A percentile compares a stretch with the other conserved stretches of the same genome.
phyloP scores from a whole-genome alignment of 1,140 invertebrate species.

The Kradibia gibbosae region DNA sequence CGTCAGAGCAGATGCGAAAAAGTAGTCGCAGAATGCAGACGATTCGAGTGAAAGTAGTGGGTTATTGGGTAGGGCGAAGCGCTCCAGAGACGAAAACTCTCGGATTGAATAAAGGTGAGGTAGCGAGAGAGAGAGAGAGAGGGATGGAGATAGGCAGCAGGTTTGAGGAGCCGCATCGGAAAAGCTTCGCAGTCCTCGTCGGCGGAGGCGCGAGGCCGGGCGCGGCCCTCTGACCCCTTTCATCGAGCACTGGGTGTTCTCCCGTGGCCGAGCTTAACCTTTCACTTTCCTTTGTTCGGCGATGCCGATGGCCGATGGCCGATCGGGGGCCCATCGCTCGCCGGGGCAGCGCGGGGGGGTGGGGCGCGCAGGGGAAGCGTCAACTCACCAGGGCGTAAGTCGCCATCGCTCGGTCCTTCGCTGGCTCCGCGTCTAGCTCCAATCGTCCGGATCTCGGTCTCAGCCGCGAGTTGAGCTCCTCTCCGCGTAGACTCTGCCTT shows the following conservation, averaged over 20 bases:
- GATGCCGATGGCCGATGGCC: background rate
- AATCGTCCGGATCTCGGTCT: slow-evolving; percentile 21
- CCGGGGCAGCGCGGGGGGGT: background rate
- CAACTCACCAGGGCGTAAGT: slow-evolving; percentile 60
- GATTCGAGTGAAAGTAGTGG: too few species aligned
- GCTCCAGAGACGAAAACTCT: too few species aligned
- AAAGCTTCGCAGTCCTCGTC: background rate
- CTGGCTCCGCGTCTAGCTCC: slow-evolving; percentile 58
- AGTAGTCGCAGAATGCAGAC: too few species aligned
- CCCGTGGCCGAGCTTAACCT: slow-evolving; percentile 56
- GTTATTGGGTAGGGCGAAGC: too few species aligned
- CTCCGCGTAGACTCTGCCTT: slow-evolving; percentile 13
- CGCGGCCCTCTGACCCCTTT: slow-evolving; percentile 53
- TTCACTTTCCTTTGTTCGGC: slow-evolving; percentile 69
- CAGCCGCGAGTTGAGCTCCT: slow-evolving; percentile 43
- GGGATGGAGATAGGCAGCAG: background rate
- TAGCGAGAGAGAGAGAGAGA: background rate
- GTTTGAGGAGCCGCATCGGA: slow-evolving; percentile 20
- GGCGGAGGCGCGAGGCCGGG: slow-evolving; percentile 12
- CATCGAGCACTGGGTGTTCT: slow-evolving; percentile 20
- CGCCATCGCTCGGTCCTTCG: slow-evolving; percentile 24
- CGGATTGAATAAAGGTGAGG: too few species aligned
- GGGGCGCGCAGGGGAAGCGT: background rate
- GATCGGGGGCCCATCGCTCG: background rate
- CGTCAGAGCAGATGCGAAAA: too few species aligned